Evolutionary conservation across 2,888 invertebrate species (phyloP), one percentile per base, ranked within the genome.

Genomic region (Drosophila paucipuncta): DNA sequence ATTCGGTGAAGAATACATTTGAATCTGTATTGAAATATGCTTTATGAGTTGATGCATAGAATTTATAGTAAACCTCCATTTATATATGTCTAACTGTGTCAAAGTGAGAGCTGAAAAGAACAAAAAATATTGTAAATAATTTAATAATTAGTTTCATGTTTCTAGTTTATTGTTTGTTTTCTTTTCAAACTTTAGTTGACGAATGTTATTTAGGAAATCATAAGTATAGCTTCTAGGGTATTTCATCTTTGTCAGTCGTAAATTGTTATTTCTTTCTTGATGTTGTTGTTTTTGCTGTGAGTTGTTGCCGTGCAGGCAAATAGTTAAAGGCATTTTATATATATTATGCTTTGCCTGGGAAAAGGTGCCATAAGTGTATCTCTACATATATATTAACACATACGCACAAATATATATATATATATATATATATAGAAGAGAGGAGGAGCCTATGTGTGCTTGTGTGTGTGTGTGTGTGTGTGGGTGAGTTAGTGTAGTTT

Each of bases 261-360:
- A 25, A 16, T 25, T 4, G 13, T 11, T 33, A 13, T 33, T 25
- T 49, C n/a, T 13, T 74, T 64, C 64, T 66, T 77, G 31, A 37
- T 50, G 50, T 54, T 69, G 62, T 39, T 62, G 54, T 31, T 67
- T 52, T 37, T 58, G 13, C 33, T 63, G 9, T 53, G 43, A 33
- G 68, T 60, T 70, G 77, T 53, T 80, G 78, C 66, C 73, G 53
- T 69, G 66, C 66, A 11, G 25, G 62, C 62, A 72, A 81, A 81
- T 87, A 76, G 82, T 82, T 90, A 82, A 89, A 91, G 90, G 86
- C 87, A 87, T 90, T 90, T 89, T 90, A 90, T 87, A 86, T 18
- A 47, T 91, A 88, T 90, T 89, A 89, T 80, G 84, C 89, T 78
- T 88, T 90, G 85, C 89, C 81, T 47, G 80, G 80, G 80, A 76